Base-by-base conservation (phyloP, 2,888 invertebrate species). In the Eretmocerus hayati region DNA sequence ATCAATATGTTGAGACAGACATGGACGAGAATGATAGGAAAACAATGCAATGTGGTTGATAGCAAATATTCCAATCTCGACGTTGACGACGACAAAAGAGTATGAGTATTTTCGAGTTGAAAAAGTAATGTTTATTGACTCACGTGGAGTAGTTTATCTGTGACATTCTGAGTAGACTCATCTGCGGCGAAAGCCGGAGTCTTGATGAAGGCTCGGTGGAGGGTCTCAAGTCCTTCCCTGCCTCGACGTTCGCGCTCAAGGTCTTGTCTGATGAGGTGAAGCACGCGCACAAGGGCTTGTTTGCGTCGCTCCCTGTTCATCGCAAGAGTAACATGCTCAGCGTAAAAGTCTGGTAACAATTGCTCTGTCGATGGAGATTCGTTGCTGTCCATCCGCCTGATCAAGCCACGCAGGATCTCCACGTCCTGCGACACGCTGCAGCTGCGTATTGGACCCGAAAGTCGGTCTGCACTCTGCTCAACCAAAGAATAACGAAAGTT, bases 221-320 rank as follows among this genome's bases (percentile, higher is more conserved):
- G 74, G 57, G 91, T 91, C 68, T 94, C 91, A 52, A 90, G 74
- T 1, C 93, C 93, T 62, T 89, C 87, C 61, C 89, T 85, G 1
- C 92, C 92, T 63, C 91, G 87, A 46, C 87, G 77, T 69, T 95
- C 95, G 31, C 91, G 77, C 58, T 94, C 94, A 60, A 91, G 80
- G 67, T 93, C 93, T 60, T 88, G 87, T 58, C 89, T 84, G 47
- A 93, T 85, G 63, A 91, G 74, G 61, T 91, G 87, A 30, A 93
- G 73, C 43, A 93, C 81, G 69, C 91, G 88, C 46, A 90, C 78
- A 50, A 95, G 73, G 4, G 90, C 86, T 79, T 87, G 72, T 74
- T 88, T 90, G 62, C 94, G 79, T 53, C 94, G 76, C 64, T 92
- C 93, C 45, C 84, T 78, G 70, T 94, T 93, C 93, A 95, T 94